These are phyloP conservation scores for Drymodes brunneopygia DNA, from an alignment of 2,113 vertebrate species.

Conservation along the genomic window DNA sequence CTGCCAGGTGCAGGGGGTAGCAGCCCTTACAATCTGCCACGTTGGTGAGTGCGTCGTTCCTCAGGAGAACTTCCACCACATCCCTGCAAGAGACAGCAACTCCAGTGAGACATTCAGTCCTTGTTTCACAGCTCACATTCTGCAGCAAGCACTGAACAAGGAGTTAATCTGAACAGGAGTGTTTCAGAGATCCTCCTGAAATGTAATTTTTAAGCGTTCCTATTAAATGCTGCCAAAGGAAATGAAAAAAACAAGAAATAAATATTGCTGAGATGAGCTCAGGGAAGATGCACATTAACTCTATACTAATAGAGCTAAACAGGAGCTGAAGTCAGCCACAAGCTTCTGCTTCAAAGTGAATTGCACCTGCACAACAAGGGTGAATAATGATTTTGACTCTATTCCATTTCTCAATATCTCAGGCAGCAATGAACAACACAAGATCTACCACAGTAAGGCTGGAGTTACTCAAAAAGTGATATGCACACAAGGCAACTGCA, in stretches of 20 bases:
- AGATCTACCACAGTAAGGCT: neutral
- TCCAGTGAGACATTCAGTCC: neutral
- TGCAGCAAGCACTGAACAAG: neutral
- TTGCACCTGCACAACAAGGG: neutral
- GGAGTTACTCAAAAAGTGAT: neutral
- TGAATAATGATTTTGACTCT: neutral
- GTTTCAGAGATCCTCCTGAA: neutral
- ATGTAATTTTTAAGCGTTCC: neutral
- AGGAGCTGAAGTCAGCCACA: neutral
- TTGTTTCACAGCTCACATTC: neutral
- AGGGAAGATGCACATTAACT: neutral
- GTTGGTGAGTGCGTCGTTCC: constrained; percentile 94
- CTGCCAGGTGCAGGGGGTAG: constrained; percentile 95
- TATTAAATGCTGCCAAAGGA: neutral
- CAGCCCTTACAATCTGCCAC: constrained; percentile 97
- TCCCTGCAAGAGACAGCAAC: constrained; percentile 75
- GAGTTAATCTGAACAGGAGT: neutral
- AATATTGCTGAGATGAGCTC: neutral
- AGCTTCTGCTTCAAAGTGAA: neutral
- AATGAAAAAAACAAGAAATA: neutral
- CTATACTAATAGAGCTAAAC: neutral
- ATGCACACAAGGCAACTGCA: neutral
- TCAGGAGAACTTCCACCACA: constrained; percentile 90
- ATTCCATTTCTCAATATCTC: neutral
- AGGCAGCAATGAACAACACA: neutral